Conservation (phyloP, 2,888 invertebrate species). For the Ptychoptera contaminata region DNA sequence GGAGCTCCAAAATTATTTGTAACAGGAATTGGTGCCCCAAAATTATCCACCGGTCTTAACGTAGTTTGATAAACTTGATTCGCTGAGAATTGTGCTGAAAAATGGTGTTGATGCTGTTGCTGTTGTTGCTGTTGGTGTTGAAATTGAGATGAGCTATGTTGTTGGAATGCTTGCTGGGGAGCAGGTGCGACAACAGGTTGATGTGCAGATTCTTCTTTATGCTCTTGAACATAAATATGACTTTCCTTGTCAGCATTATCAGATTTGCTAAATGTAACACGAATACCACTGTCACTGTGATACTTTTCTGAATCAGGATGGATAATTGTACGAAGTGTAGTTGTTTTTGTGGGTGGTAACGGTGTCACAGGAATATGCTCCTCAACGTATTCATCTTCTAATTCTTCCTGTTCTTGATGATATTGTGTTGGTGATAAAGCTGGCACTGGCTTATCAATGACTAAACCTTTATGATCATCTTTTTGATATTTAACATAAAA, state of each 20-base stretch:
- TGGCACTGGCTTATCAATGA: slow-evolving; percentile 66
- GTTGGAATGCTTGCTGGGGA: slow-evolving; percentile 10
- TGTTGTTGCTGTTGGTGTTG: slow-evolving; percentile 2
- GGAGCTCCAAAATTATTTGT: slow-evolving; percentile 12
- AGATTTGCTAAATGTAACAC: slow-evolving; percentile 60
- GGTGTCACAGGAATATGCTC: slow-evolving; percentile 38
- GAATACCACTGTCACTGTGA: slow-evolving; percentile 64
- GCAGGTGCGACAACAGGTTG: slow-evolving; percentile 42
- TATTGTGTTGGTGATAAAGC: slow-evolving; percentile 57
- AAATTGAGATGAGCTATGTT: slow-evolving; percentile 8
- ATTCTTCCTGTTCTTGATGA: slow-evolving; percentile 40
- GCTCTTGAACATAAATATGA: slow-evolving; percentile 32
- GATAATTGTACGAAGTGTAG: slow-evolving; percentile 69
- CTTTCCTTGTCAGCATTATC: slow-evolving; percentile 32
- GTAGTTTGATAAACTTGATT: not conserved
- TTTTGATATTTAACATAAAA: slow-evolving; percentile 85
- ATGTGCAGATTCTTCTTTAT: slow-evolving; percentile 46
- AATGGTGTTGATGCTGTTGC: not conserved
- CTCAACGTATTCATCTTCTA: slow-evolving; percentile 18
- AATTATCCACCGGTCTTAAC: not conserved
- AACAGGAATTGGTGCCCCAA: not conserved
- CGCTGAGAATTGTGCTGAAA: slow-evolving; percentile 3
- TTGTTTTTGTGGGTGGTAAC: slow-evolving; percentile 44
- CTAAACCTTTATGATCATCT: slow-evolving; percentile 56
- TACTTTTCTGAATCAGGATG: slow-evolving; percentile 74